Evolutionary conservation across 1,140 invertebrate genomes (phyloP), one percentile per base, ranked within the genome.

Genomic region (Pogonomyrmex californicus): DNA sequence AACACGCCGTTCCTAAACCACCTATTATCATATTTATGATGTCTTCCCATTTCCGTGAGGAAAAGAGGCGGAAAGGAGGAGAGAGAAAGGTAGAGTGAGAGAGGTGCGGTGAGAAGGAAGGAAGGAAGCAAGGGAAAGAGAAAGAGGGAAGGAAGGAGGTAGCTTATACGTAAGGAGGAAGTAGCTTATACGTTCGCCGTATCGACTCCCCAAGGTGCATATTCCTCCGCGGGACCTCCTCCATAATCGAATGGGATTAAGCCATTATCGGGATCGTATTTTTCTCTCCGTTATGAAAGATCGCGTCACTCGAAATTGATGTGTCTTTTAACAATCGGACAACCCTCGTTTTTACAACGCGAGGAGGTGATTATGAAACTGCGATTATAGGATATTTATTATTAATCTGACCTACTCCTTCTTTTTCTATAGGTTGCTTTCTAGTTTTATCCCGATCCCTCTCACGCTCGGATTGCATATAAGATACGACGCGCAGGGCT

Each of bases 21-120:
- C 81, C 87, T 85, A 91, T 91, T 91, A 90, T 87, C 90, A 87
- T 91, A 89, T 90, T 91, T 91, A 90, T 90, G 85, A 91, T 87
- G 79, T 83, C 83, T 82, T 83, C 77, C 56, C 75, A 56, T 85
- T 85, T 85, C 58, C 33, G 12, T 6, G 65, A 81, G 65, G 49
- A 41, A 79, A 56, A 68, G 76, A 79, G 44, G 17, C 1, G 23
- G 54, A 36, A 6, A 10, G 6, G 2, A 3, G 7, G 75, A 63
- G 41, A n/a, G 36, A 60, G 23, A 77, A 54, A 44, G 76, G 47
- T 23, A 17, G 41, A 23, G 66, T 36, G 12, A 47, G 51, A 23
- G 38, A 33, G 0, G 0, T 23, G 23, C 23, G 23, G 23, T 23
- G 23, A 17, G 60, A 17, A 30, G 6, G 33, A 44, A 17, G 2